Base-by-base conservation (phyloP, 2,797 vertebrate species). In the Tolypeutes matacus region DNA sequence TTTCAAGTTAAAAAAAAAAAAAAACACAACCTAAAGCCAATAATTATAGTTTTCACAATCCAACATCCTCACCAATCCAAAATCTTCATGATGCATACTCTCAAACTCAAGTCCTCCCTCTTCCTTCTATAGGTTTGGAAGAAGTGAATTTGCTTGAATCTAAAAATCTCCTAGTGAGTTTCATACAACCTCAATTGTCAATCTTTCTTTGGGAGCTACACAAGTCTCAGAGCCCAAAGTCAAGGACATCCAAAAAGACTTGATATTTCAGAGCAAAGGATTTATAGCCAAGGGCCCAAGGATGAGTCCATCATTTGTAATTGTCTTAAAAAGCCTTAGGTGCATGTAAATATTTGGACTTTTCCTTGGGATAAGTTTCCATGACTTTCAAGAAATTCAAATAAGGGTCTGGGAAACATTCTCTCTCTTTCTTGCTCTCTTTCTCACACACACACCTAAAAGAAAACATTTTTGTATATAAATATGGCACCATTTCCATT, bases 381-480 rank as follows among this genome's bases (percentile, higher is more conserved):
- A 72, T 46, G 64, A 34, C 31, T 64, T 92, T 91, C 23, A 86
- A 93, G 60, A 87, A 80, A 86, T 93, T 86, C 86, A 88, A 39
- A 31, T 4, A 73, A 70, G 20, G 1, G 58, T 20, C 62, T 56
- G 6, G 53, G 6, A 56, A 18, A 56, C 53, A 56, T 20, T 5
- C 34, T 36, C 20, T 39, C 34, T 70, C 69, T 72, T 46, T 73
- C 12, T 49, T 42, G 46, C 42, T 53, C 31, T 60, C 27, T 13
- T 64, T 46, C 31, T 51, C 8, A 29, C 58, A 62, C 25, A 25
- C 10, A 25, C 21, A 36, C 7, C 34, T 62, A 82, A 27, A 89
- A 69, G 51, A 82, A 93, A 86, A 81, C 15, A 70, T 49, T 73
- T 91, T 76, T 80, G 21, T 75, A 39, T 17, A 72, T 25, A 49